These are phyloP conservation scores for Nemopilema nomurai DNA, from an alignment of 30 jellyfish, hydroid and myxozoan species.

Conservation along the genomic window DNA sequence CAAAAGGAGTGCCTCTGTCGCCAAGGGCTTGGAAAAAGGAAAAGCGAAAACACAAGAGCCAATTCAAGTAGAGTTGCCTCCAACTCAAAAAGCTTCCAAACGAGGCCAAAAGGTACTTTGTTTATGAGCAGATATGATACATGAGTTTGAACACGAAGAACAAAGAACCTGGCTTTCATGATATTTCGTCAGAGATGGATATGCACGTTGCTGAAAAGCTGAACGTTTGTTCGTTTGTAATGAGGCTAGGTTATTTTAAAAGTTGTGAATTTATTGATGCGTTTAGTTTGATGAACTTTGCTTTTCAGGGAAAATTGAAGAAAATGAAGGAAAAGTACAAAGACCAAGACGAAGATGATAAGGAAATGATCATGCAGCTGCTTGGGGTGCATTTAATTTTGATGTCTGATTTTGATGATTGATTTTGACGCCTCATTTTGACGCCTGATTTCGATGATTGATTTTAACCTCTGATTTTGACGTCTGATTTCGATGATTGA, in stretches of 20 bases:
- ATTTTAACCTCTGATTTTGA: too few relatives aligned
- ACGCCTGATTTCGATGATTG: too few relatives aligned
- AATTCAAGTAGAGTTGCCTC: slow-evolving; percentile 19
- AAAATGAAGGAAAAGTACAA: slow-evolving; percentile 90
- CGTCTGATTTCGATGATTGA: too few relatives aligned
- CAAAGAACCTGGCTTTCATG: too few relatives aligned
- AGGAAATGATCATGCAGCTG: slow-evolving; percentile 74
- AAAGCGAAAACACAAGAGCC: neutral
- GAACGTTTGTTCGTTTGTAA: too few relatives aligned
- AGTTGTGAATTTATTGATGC: too few relatives aligned
- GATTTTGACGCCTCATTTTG: neutral
- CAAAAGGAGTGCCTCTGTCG: neutral
- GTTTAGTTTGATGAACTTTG: too few relatives aligned
- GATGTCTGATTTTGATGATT: neutral
- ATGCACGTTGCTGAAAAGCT: too few relatives aligned
- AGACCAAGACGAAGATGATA: slow-evolving; percentile 98
- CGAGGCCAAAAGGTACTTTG: slow-evolving; percentile 83
- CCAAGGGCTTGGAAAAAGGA: neutral
- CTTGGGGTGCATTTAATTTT: slow-evolving; percentile 54
- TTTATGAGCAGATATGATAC: neutral
- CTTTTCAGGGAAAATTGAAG: slow-evolving; percentile 77
- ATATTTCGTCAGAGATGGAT: neutral
- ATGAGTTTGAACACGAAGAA: too few relatives aligned
- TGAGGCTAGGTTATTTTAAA: too few relatives aligned
- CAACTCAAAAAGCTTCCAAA: slow-evolving; percentile 53